Percentiles rank a stretch among this genome's conserved stretches.
Evolutionary conservation across 2,113 vertebrate species (phyloP).

Genomic region (Riparia riparia): DNA sequence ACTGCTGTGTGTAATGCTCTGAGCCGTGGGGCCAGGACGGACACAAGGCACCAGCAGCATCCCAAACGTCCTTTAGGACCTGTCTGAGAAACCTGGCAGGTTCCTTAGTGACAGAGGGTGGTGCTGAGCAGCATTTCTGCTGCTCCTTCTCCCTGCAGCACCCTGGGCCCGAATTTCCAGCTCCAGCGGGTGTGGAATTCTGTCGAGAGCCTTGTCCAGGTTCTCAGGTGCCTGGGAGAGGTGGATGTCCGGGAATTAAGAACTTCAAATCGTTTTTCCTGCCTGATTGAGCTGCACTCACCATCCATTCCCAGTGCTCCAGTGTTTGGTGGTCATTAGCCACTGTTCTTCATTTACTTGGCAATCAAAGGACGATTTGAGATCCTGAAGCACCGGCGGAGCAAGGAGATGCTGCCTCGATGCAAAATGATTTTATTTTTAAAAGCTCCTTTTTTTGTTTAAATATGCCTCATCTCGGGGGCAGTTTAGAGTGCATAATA

Average conservation of each 20-base stretch:
- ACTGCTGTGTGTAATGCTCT: not conserved
- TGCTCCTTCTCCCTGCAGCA: not conserved
- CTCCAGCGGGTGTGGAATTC: not conserved
- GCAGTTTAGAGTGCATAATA: not conserved
- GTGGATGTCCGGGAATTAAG: not conserved
- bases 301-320: not conserved
- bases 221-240: not conserved
- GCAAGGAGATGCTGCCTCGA: not conserved
- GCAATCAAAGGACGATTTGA: not conserved
- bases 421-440: conserved; percentile 1
- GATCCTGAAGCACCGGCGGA: not conserved
- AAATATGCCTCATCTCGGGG: not conserved
- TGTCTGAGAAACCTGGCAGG: not conserved
- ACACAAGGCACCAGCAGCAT: not conserved
- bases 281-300: not conserved
- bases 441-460: not conserved
- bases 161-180: not conserved
- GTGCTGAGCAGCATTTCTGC: not conserved
- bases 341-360: not conserved
- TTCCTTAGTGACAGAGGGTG: not conserved
- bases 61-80: not conserved
- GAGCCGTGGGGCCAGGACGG: not conserved
- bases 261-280: not conserved
- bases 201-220: not conserved
- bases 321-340: not conserved